Evolutionary conservation across 2,888 invertebrate genomes (phyloP).

Genomic region (Neoascia interrupta): DNA sequence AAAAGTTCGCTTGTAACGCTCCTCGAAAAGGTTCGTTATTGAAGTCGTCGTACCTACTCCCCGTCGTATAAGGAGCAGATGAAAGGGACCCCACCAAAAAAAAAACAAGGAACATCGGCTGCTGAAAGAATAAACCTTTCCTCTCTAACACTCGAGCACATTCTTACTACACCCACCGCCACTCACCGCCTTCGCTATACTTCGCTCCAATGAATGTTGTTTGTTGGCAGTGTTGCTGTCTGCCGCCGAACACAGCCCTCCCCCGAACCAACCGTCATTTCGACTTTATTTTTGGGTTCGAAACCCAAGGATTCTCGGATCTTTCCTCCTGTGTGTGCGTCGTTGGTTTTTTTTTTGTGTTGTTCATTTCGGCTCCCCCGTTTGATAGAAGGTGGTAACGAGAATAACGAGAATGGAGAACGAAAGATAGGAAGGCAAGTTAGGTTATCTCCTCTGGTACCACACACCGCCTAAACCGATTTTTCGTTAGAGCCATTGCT

Average conservation of each 20-base stretch:
- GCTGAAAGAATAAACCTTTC: slow-evolving; percentile 38
- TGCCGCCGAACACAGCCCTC: slow-evolving; percentile 4
- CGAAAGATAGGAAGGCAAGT: slow-evolving; percentile 71
- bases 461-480: slow-evolving; percentile 54
- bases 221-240: slow-evolving; percentile 43
- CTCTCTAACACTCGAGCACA: slow-evolving; percentile 43
- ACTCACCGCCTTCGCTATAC: slow-evolving; percentile 10
- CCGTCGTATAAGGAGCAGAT: not conserved
- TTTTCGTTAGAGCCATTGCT: slow-evolving; percentile 48
- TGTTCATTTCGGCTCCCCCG: slow-evolving; percentile 37
- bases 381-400: slow-evolving; percentile 63
- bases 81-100: slow-evolving; percentile 9
- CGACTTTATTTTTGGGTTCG: slow-evolving; percentile 65
- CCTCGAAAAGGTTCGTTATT: not conserved
- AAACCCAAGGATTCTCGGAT: slow-evolving; percentile 57
- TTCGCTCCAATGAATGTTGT: slow-evolving; percentile 55
- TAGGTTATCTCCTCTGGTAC: slow-evolving; percentile 57
- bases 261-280: slow-evolving; percentile 33
- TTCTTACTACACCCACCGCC: slow-evolving; percentile 39
- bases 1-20: not conserved
- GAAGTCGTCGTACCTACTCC: not conserved
- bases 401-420: slow-evolving; percentile 37
- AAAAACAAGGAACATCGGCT: slow-evolving; percentile 18
- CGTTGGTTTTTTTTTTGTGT: slow-evolving; percentile 15
- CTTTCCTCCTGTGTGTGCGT: slow-evolving; percentile 17